phyloP scores from a whole-genome alignment of 1,140 invertebrate genomes.

The Eufriesea mexicana region DNA sequence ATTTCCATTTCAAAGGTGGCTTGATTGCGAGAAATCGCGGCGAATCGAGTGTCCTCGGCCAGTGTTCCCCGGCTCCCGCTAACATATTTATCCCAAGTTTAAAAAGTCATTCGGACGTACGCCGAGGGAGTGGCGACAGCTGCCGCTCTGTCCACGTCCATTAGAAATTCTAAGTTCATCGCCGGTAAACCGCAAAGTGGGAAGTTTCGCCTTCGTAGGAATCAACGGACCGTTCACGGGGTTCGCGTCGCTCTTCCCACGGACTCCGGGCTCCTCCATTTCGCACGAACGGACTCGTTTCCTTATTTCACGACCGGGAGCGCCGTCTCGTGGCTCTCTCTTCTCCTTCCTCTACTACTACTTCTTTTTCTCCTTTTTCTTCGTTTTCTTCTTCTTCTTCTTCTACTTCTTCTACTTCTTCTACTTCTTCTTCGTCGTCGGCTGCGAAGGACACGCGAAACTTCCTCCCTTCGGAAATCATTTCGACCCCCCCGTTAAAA shows the following conservation, averaged over 20 bases:
- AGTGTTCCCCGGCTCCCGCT: background rate
- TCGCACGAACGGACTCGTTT: slow-evolving; percentile 23
- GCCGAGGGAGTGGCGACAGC: background rate
- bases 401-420: background rate
- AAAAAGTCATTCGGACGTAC: slow-evolving; percentile 57
- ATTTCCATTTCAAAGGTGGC: slow-evolving; percentile 45
- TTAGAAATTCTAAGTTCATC: slow-evolving; percentile 70
- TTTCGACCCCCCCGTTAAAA: background rate
- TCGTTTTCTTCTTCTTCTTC: background rate
- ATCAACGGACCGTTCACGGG: slow-evolving; percentile 62
- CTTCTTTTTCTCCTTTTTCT: background rate
- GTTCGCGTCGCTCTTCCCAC: background rate
- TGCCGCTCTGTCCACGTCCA: slow-evolving; percentile 46
- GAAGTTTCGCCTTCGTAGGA: slow-evolving; percentile 61
- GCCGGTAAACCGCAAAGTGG: slow-evolving; percentile 66
- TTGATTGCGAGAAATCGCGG: slow-evolving; percentile 43
- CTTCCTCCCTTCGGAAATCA: background rate
- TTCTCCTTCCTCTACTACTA: background rate
- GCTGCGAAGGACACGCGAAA: background rate
- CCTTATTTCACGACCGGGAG: slow-evolving; percentile 6
- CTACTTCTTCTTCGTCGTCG: slow-evolving; percentile 2
- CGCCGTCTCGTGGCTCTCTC: too few species aligned
- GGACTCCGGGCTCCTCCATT: background rate
- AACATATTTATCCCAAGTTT: slow-evolving; percentile 51
- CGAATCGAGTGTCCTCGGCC: background rate